A percentile compares a stretch with the other conserved stretches of the same genome.
These are phyloP conservation scores for Hippocampus barbouri DNA, from an alignment of 2,113 vertebrate genomes.

Conservation along the genomic window DNA sequence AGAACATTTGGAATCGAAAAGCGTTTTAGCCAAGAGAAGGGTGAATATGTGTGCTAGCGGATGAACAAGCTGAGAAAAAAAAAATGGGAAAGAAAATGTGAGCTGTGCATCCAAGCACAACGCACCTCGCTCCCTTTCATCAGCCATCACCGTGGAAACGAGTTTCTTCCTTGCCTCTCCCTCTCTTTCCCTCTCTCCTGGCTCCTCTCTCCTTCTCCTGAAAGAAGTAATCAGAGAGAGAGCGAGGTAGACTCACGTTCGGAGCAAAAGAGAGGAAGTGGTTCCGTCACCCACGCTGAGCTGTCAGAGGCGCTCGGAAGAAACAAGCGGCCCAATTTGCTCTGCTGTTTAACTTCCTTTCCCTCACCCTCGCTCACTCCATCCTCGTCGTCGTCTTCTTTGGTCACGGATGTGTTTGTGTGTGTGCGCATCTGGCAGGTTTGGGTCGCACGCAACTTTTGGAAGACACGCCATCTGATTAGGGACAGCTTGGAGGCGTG, in stretches of 20 bases:
- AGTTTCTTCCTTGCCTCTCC: conserved; percentile 30
- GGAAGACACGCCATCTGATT: conserved; percentile 33
- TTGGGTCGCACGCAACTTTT: conserved; percentile 21
- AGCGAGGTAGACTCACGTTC: conserved; percentile 36
- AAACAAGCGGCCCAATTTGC: conserved; percentile 69
- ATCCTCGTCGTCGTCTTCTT: conserved; percentile 16
- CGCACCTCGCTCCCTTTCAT: conserved; percentile 67
- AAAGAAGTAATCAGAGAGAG: conserved; percentile 60
- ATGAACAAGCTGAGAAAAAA: conserved; percentile 8
- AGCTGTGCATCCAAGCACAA: conserved; percentile 65
- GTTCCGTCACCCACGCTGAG: conserved; percentile 58
- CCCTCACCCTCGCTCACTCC: conserved; percentile 33
- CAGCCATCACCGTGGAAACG: conserved; percentile 67
- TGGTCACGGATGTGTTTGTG: conserved; percentile 15
- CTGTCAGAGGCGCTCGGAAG: conserved; percentile 65
- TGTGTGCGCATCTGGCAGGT: conserved; percentile 16
- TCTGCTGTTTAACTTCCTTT: conserved; percentile 60
- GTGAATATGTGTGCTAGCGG: neutral
- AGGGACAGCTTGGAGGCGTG: conserved; percentile 13
- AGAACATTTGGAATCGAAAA: conserved; percentile 28
- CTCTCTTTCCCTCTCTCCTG: conserved; percentile 14
- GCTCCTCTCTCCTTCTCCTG: conserved; percentile 31
- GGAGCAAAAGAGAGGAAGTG: conserved; percentile 24
- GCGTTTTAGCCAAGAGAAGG: conserved; percentile 23
- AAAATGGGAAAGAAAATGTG: conserved; percentile 10